phyloP scores from a whole-genome alignment of 2,113 vertebrate genomes.

The Colius striatus region DNA sequence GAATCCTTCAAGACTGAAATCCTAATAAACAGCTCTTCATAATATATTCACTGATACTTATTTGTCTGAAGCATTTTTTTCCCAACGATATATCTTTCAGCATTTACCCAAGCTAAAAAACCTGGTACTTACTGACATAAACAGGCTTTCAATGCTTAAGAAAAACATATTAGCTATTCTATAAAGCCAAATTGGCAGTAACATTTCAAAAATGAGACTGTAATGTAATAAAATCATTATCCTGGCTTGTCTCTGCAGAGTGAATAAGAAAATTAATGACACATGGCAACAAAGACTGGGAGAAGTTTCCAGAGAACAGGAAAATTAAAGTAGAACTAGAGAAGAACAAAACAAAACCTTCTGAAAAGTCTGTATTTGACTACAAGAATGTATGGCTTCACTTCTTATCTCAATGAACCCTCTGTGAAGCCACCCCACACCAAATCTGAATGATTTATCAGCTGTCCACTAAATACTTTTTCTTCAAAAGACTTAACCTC shows the following conservation, averaged over 20 bases:
- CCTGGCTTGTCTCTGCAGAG: not conserved
- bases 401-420: not conserved
- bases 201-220: constrained; percentile 25
- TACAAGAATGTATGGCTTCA: not conserved
- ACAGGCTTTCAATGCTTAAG: constrained; percentile 18
- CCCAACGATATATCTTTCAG: not conserved
- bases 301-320: not conserved
- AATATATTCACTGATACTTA: constrained; percentile 42
- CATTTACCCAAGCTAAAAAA: not conserved
- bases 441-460: not conserved
- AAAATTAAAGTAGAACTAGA: not conserved
- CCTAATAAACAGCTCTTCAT: constrained; percentile 44
- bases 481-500: not conserved
- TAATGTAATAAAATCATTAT: constrained; percentile 31
- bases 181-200: not conserved
- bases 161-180: constrained; percentile 3
- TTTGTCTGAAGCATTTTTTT: constrained; percentile 40
- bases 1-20: not conserved
- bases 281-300: not conserved
- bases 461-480: not conserved
- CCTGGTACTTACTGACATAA: not conserved
- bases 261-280: constrained; percentile 25
- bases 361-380: not conserved
- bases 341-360: not conserved
- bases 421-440: not conserved